Evolutionary conservation across 2,113 vertebrate genomes (phyloP), one percentile per base, ranked within the genome.

Genomic region (Psephotus haematonotus): DNA sequence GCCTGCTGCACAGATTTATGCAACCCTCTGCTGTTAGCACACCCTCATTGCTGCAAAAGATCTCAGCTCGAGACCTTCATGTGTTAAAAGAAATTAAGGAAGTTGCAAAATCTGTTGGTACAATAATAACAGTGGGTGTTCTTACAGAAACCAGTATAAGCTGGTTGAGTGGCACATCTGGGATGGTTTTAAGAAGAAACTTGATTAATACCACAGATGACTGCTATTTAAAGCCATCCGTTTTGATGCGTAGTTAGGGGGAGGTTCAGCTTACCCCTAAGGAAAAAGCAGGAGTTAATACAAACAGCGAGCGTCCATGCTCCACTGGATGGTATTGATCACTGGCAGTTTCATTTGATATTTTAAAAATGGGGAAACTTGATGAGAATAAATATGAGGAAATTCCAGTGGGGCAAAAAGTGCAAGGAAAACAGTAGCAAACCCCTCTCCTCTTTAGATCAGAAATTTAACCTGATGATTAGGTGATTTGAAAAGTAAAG

Each of bases 151-250:
- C 95, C 95, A 97, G 92, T 94, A 91, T 95, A 93, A 96, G 85
- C 97, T 96, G 92, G 95, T 95, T 96, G 94, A 97, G 93, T 93
- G 95, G 97, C 95, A 97, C 97, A 97, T 97, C 96, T 97, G 97
- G 96, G 95, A 97, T 84, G 94, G 82, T 97, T 97, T 97, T 97
- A 94, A 96, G 94, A 95, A 94, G 93, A 94, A 97, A 97, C 90
- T 97, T 96, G 96, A 95, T 97, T 97, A 97, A 97, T 96, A 94
- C 91, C 95, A 95, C 94, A 95, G 96, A 97, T 84, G 87, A 96
- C 80, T 93, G 93, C 88, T 97, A 95, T 96, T 95, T 93, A 96
- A 95, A 97, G 94, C 53, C 64, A 62, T 89, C 96, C 68, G 13
- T 95, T 97, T 94, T 93, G 95, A 93, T 94, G 91, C 69, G 20